These are phyloP conservation scores for Sinosuthora webbiana DNA, from an alignment of 2,113 vertebrate genomes.

Conservation along the genomic window DNA sequence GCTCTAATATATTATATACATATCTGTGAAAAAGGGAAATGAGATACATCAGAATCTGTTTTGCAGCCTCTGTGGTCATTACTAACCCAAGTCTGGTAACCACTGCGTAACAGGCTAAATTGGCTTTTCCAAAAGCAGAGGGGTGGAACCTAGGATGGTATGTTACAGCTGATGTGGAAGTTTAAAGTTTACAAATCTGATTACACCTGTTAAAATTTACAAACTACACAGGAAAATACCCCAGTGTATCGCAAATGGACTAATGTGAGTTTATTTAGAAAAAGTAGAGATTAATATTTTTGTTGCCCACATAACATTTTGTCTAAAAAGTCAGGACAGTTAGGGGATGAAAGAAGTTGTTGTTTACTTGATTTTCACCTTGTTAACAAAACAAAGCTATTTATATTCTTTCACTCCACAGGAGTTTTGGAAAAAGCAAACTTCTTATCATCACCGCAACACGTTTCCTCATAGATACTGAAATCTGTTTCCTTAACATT, in stretches of 20 bases:
- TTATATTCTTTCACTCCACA: not conserved
- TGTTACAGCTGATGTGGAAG: not conserved
- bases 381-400: not conserved
- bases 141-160: not conserved
- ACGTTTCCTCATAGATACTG: not conserved
- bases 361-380: not conserved
- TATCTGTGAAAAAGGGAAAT: not conserved
- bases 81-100: not conserved
- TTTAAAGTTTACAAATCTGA: not conserved
- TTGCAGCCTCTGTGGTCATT: not conserved
- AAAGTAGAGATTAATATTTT: not conserved
- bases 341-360: not conserved
- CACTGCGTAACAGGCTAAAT: not conserved
- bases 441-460: not conserved
- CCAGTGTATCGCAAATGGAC: not conserved
- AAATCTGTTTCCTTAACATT: not conserved
- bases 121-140: not conserved
- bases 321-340: not conserved
- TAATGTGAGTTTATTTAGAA: not conserved
- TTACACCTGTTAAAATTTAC: not conserved
- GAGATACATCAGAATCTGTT: not conserved
- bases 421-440: not conserved
- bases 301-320: not conserved
- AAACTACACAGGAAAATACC: not conserved
- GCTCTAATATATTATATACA: not conserved